Evolutionary conservation across 1,140 invertebrate genomes (phyloP).

Genomic region (Philopotamus ludificatus): DNA sequence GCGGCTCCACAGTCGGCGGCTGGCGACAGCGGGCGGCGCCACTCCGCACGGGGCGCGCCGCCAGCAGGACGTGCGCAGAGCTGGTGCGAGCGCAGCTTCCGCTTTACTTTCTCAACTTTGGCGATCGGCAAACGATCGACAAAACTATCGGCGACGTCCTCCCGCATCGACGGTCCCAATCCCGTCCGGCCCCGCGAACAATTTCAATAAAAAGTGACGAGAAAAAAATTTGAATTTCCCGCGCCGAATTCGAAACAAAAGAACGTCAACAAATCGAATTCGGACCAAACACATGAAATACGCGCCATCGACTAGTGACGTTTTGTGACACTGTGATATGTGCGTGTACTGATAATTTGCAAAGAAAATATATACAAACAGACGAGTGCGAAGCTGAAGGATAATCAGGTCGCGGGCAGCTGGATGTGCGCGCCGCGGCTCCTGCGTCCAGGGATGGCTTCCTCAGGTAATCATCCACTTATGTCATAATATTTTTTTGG

Average conservation of each 20-base stretch:
- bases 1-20: conserved; percentile 33
- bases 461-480: conserved; percentile 31
- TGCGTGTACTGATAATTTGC: not conserved
- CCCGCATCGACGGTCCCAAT: not conserved
- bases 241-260: no score
- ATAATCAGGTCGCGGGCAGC: conserved; percentile 17
- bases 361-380: not conserved
- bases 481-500: no score
- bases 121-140: no score
- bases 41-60: not conserved
- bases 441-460: conserved; percentile 30
- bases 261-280: no score
- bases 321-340: not conserved
- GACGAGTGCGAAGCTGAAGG: not conserved
- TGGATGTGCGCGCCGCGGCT: conserved; percentile 38
- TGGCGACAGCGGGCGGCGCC: conserved; percentile 41
- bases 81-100: no score
- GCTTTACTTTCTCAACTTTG: not conserved
- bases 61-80: no score
- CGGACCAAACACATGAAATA: not conserved
- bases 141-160: conserved; percentile 12
- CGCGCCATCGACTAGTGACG: not conserved
- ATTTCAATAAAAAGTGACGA: no score
- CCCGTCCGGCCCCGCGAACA: not conserved
- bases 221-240: not conserved